Conservation (phyloP, 2,888 invertebrate genomes). For the Creontiades dilutus region DNA sequence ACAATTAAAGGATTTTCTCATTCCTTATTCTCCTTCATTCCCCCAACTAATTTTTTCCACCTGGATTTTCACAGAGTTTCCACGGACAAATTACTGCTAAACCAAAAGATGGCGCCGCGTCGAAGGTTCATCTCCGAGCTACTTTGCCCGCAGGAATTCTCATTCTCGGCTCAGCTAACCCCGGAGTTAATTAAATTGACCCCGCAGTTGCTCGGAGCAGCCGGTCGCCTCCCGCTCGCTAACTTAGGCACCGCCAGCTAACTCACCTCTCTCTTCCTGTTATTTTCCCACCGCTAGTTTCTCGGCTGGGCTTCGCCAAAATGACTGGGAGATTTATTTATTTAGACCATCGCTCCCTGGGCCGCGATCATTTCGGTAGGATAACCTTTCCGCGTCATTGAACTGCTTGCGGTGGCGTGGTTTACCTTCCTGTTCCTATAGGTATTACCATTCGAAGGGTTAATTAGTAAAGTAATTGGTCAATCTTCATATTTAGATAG, state of each 20-base stretch:
- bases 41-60: not conserved
- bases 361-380: not conserved
- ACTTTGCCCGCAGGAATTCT: slow-evolving; percentile 55
- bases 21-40: not conserved
- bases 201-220: slow-evolving; percentile 30
- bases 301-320: not conserved
- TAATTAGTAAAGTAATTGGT: too few species aligned
- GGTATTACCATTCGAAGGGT: too few species aligned
- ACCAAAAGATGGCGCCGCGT: not conserved
- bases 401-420: not conserved
- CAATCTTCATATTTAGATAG: too few species aligned
- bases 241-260: not conserved
- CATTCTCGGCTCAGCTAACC: slow-evolving; percentile 51
- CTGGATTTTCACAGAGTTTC: not conserved
- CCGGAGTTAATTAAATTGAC: slow-evolving; percentile 60
- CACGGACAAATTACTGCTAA: not conserved
- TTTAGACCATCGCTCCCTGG: not conserved
- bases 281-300: not conserved
- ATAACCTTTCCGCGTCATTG: not conserved
- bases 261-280: slow-evolving; percentile 12
- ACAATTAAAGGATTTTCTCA: too few species aligned
- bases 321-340: not conserved
- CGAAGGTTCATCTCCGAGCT: not conserved
- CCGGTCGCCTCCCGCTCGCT: not conserved
- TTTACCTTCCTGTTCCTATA: too few species aligned